Base-by-base conservation (phyloP, 2,113 vertebrate species). In the Lampris incognitus region DNA sequence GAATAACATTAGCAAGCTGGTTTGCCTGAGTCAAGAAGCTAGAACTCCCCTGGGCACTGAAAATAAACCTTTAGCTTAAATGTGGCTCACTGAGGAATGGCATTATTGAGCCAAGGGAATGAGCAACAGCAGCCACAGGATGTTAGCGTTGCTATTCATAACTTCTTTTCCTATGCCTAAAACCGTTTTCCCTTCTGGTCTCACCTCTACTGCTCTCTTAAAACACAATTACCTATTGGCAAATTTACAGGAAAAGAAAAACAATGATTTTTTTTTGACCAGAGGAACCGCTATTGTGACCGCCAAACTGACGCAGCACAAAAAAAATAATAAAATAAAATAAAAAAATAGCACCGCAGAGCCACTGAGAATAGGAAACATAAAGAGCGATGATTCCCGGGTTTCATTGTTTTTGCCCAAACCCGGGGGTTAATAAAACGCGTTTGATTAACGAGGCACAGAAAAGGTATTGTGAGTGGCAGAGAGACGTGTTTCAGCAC, bases 41-140 rank as follows among this genome's bases (percentile, higher is more conserved):
- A 65, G 64, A 79, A 77, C 81, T 86, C 85, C 87, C 87, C 64
- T 49, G 72, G 75, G 90, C 86, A 78, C 86, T 86, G 81, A 84
- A 91, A 91, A 90, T 86, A 92, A 91, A 91, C 82, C 82, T 91
- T 89, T 88, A 86, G 81, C 87, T 91, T 89, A 87, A 90, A 90
- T 86, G 89, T 89, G 91, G 85, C 89, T 87, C 79, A 88, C 85
- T 74, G 78, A 88, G 89, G 89, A 88, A 90, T 89, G 86, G 81
- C 83, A 88, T 88, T 84, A 88, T 81, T 83, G 86, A 88, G 91
- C 85, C 87, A 90, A 88, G 83, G 71, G 81, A 87, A 90, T 88
- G 88, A 90, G 88, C 84, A 89, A 89, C 83, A 88, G 82, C 91
- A 88, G 88, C 88, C 88, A 89, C 92, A 93, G 88, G 89, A 92